Conservation (phyloP, 2,797 vertebrate genomes). For the Pantherophis alleghaniensis region DNA sequence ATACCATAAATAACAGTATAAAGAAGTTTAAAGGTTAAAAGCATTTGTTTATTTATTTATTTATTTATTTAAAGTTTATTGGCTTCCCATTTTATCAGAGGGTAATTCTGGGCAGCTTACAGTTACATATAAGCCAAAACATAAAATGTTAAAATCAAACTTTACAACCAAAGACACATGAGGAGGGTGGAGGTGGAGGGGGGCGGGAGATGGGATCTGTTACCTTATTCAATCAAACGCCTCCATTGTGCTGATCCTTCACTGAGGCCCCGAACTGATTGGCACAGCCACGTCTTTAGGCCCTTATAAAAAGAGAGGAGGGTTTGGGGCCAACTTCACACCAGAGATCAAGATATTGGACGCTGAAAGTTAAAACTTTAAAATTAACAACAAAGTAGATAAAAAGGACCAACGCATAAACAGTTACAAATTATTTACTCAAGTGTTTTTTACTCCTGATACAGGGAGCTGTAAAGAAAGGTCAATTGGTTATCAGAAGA, state of each 20-base stretch:
- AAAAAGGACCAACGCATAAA: background rate
- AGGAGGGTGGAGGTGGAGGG: too few relatives aligned
- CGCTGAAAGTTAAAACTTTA: background rate
- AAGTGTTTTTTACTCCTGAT: background rate
- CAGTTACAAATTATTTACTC: background rate
- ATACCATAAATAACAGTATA: background rate
- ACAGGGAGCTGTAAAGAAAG: background rate
- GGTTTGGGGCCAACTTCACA: background rate
- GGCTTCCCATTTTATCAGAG: background rate
- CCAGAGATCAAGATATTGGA: background rate
- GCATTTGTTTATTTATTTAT: background rate
- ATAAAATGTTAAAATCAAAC: background rate
- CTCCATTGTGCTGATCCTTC: background rate
- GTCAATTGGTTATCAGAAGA: background rate
- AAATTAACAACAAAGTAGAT: background rate
- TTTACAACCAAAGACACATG: background rate
- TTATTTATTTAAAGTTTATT: background rate
- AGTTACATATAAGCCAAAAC: background rate
- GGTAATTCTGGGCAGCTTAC: background rate
- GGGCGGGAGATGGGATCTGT: rapidly evolving
- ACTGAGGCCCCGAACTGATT: background rate
- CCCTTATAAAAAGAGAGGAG: background rate
- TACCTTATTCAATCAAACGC: background rate
- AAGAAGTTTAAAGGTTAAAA: background rate
- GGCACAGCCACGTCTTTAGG: background rate